Base-by-base conservation (phyloP, 2,888 invertebrate species). In the Heteromyza rotundicornis region DNA sequence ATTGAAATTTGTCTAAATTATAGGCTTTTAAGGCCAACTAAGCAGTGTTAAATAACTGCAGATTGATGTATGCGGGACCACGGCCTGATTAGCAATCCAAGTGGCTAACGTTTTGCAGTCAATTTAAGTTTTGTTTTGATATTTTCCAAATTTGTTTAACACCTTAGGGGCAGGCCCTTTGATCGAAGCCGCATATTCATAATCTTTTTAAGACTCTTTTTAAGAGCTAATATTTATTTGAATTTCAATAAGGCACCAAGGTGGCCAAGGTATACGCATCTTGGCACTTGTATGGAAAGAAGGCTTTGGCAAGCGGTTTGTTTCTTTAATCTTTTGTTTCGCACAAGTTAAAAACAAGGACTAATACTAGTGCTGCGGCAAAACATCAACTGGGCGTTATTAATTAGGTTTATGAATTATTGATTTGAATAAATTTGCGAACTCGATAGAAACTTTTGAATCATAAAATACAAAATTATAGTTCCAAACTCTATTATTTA, bases 351-450 rank as follows among this genome's bases (percentile, higher is more conserved):
- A n/a, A 8, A 52, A 12, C 75, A 68, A 68, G 67, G 68, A 59
- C 60, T 50, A 55, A 57, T 57, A 63, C 44, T 51, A 51, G 35
- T 19, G 52, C 16, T 35, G 19, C n/a, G n/a, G 20, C 19, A 24
- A 36, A 57, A 70, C 64, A 63, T 56, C 60, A 68, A 66, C 66
- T 64, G 76, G 80, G 82, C 80, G 80, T 81, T 81, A 80, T 81
- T 80, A 81, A 81, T 81, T 81, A 81, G 75, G 73, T 70, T 74
- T 72, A 78, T 81, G 80, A 81, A 81, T 81, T 81, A 81, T 81
- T 77, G 75, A 80, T 80, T n/a, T n/a, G n/a, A n/a, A n/a, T n/a
- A n/a, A n/a, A n/a, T n/a, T n/a, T n/a, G n/a, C n/a, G n/a, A n/a
- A n/a, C n/a, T n/a, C n/a, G n/a, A n/a, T n/a, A n/a, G n/a, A n/a